Evolutionary conservation across 2,797 vertebrate species (phyloP).

Genomic region (Melanotaenia trifasciata): DNA sequence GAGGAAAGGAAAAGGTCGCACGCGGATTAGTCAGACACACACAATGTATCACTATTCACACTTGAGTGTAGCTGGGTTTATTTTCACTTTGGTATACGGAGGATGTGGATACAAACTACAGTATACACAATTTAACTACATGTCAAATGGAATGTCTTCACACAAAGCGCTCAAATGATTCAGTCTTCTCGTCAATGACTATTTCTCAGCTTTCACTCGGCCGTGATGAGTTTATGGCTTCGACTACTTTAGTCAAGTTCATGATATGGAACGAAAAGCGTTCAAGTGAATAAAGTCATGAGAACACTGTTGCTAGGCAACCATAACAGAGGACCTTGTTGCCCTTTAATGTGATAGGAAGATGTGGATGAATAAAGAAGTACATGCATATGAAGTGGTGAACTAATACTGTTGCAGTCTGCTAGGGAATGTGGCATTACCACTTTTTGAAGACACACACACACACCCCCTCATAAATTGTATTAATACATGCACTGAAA

Average conservation of each 20-base stretch:
- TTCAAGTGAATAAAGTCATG: constrained; percentile 30
- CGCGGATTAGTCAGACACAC: not conserved
- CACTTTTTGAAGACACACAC: not conserved
- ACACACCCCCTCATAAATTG: not conserved
- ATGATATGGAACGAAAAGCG: constrained; percentile 24
- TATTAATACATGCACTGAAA: not conserved
- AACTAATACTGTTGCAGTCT: not conserved
- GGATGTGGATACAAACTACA: not conserved
- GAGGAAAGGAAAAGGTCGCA: constrained; percentile 30
- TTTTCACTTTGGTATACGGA: not conserved
- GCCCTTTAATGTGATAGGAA: constrained; percentile 25
- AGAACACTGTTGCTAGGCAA: constrained; percentile 54
- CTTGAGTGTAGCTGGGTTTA: not conserved
- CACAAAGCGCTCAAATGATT: not conserved
- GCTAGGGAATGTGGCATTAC: not conserved
- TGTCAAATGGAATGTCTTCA: not conserved
- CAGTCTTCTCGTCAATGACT: not conserved
- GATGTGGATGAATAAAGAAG: constrained; percentile 33
- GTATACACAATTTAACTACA: not conserved
- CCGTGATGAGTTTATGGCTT: constrained; percentile 12
- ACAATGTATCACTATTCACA: not conserved
- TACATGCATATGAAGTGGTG: constrained; percentile 7
- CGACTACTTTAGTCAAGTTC: constrained; percentile 22
- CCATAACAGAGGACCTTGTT: constrained; percentile 41
- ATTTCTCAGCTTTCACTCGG: constrained; percentile 27